These are phyloP conservation scores for Oophaga sylvatica DNA, from an alignment of 2,797 vertebrate genomes.

Conservation along the genomic window DNA sequence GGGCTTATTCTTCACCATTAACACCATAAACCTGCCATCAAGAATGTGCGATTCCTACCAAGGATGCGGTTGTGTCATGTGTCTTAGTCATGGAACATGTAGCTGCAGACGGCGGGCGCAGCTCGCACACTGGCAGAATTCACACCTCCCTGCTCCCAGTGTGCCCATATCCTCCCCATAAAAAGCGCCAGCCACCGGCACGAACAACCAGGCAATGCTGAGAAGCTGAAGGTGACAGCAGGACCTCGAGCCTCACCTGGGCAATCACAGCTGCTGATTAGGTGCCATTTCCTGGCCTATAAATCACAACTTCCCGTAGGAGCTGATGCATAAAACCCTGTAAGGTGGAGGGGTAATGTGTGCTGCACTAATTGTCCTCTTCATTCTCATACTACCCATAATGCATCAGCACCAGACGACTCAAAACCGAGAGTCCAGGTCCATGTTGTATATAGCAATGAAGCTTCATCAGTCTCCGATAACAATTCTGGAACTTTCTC, in stretches of 20 bases:
- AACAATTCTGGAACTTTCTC: neutral
- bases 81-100: neutral
- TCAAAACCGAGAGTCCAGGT: neutral
- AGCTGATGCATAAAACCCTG: constrained; percentile 72
- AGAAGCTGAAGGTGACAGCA: neutral
- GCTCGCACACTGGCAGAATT: constrained; percentile 9
- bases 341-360: constrained; percentile 41
- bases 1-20: neutral
- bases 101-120: neutral
- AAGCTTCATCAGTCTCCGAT: neutral
- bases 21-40: too few species aligned
- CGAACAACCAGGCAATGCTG: neutral
- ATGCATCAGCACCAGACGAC: neutral
- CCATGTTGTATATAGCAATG: neutral
- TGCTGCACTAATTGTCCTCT: neutral
- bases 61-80: neutral
- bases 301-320: constrained; percentile 72
- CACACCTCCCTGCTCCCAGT: constrained; percentile 17
- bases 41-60: neutral
- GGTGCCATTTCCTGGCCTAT: constrained; percentile 77
- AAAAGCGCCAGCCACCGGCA: constrained; percentile 11
- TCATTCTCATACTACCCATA: neutral
- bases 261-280: constrained; percentile 67
- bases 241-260: neutral
- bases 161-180: constrained; percentile 29